Conservation (phyloP, 2,113 vertebrate species). For the Pygoscelis adeliae region DNA sequence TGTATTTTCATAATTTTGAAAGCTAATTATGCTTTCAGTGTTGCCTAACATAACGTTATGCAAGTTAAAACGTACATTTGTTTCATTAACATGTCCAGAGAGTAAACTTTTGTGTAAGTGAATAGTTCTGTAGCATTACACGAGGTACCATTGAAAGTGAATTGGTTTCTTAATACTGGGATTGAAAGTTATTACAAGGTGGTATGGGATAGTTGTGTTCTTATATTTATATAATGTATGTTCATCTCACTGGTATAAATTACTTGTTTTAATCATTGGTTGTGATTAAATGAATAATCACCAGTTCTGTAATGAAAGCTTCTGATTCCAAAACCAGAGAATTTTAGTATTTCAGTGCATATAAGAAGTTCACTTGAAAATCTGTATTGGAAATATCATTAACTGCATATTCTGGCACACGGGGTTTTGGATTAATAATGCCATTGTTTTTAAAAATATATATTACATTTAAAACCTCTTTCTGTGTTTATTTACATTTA, state of each 20-base stretch:
- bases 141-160: not conserved
- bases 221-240: not conserved
- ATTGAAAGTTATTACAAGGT: not conserved
- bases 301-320: not conserved
- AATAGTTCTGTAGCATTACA: not conserved
- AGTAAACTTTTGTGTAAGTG: not conserved
- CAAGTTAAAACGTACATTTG: not conserved
- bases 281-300: not conserved
- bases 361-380: not conserved
- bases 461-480: not conserved
- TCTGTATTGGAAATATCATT: not conserved
- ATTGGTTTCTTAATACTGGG: not conserved
- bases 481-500: not conserved
- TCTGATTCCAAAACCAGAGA: not conserved
- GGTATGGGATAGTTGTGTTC: not conserved
- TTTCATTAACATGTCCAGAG: not conserved
- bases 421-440: not conserved
- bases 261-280: not conserved
- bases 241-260: not conserved
- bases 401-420: not conserved
- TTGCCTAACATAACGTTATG: not conserved
- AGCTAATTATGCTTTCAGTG: not conserved
- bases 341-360: not conserved
- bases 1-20: not conserved
- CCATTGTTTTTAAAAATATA: accelerated